These are phyloP conservation scores for Zaprionus capensis DNA, from an alignment of 1,140 invertebrate genomes.

Conservation along the genomic window DNA sequence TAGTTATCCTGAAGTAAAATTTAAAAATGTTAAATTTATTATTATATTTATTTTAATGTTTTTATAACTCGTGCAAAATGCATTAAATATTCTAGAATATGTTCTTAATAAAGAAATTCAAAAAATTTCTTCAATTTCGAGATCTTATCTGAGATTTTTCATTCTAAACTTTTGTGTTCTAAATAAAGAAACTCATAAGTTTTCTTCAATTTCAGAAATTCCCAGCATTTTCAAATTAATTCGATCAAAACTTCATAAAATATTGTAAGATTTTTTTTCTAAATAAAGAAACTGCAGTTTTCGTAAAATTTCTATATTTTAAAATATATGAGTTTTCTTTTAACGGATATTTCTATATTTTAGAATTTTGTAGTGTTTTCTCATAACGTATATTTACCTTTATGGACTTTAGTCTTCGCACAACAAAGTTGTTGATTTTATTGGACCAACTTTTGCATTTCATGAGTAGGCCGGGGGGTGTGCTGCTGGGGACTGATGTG, in stretches of 20 bases:
- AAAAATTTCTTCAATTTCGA: neutral
- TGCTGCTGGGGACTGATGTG: slow-evolving; percentile 32
- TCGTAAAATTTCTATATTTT: slow-evolving; percentile 21
- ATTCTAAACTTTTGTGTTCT: too few species aligned
- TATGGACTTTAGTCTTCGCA: slow-evolving; percentile 76
- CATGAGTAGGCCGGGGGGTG: slow-evolving; percentile 75
- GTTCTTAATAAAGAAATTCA: neutral
- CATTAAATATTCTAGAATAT: neutral
- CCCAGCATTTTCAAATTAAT: too few species aligned
- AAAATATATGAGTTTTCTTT: neutral
- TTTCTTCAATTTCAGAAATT: neutral
- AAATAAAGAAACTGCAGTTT: too few species aligned
- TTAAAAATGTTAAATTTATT: too few species aligned
- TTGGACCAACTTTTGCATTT: slow-evolving; percentile 84
- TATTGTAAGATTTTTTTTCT: neutral
- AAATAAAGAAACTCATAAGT: too few species aligned
- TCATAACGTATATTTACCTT: slow-evolving; percentile 73
- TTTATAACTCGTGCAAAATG: neutral
- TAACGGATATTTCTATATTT: slow-evolving; percentile 23
- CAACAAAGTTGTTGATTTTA: slow-evolving; percentile 84
- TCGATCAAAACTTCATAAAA: too few species aligned
- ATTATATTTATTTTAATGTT: too few species aligned
- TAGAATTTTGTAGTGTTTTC: neutral
- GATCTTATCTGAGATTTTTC: neutral
- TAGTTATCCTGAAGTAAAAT: neutral